phyloP scores from a whole-genome alignment of 2,888 invertebrate species.

The Lucinisca nassula region DNA sequence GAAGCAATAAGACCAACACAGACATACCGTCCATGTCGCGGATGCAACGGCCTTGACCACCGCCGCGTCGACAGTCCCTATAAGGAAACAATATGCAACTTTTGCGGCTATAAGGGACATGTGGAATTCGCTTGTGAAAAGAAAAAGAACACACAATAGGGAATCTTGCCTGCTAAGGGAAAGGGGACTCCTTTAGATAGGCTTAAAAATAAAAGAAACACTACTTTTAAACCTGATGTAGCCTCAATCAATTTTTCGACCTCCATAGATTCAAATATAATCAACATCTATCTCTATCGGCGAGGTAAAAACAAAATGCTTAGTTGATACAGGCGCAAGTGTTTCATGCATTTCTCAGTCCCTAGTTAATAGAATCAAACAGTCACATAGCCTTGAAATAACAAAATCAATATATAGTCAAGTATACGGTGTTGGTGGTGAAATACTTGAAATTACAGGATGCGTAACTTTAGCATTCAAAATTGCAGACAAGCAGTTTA shows the following conservation, averaged over 20 bases:
- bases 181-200: not conserved
- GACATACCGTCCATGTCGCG: not conserved
- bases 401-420: not conserved
- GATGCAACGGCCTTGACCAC: slow-evolving; percentile 1
- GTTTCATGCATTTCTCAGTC: slow-evolving; percentile 23
- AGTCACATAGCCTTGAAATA: not conserved
- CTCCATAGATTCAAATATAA: slow-evolving; percentile 34
- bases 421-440: slow-evolving; percentile 34
- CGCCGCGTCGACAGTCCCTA: not conserved
- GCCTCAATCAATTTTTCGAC: slow-evolving; percentile 12
- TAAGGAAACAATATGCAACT: not conserved
- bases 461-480: slow-evolving; percentile 32
- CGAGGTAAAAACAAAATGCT: slow-evolving; percentile 13
- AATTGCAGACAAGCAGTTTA: slow-evolving; percentile 23
- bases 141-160: slow-evolving; percentile 13
- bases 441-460: slow-evolving; percentile 21
- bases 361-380: slow-evolving; percentile 31
- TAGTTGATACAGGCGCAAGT: slow-evolving; percentile 41
- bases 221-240: not conserved
- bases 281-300: slow-evolving; percentile 23
- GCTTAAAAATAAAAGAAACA: not conserved
- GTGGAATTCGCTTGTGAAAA: not conserved
- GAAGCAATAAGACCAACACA: not conserved
- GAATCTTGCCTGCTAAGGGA: not conserved
- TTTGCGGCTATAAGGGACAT: slow-evolving; percentile 6